These are phyloP conservation scores for Ptychoptera contaminata DNA, from an alignment of 2,888 invertebrate species.

Conservation along the genomic window DNA sequence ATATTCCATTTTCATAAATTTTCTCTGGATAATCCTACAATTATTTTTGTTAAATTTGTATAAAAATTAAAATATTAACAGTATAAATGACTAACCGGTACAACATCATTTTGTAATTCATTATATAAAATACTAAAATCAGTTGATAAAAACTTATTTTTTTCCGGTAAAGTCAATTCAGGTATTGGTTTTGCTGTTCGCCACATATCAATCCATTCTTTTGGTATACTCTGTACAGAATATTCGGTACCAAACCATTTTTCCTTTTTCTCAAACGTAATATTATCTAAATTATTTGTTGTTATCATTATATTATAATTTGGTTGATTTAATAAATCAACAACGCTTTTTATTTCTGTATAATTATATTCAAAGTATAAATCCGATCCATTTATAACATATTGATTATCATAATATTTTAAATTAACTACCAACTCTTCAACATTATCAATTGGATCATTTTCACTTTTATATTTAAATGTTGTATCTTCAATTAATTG, in stretches of 20 bases:
- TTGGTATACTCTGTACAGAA: slow-evolving; percentile 41
- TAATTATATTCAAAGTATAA: slow-evolving; percentile 65
- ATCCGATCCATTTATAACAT: slow-evolving; percentile 61
- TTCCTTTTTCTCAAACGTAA: slow-evolving; percentile 47
- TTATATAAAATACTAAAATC: slow-evolving; percentile 37
- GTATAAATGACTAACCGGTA: neutral
- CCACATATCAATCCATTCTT: slow-evolving; percentile 48
- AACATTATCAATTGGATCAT: slow-evolving; percentile 58
- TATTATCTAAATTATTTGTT: slow-evolving; percentile 16
- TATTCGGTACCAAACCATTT: slow-evolving; percentile 77
- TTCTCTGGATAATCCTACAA: slow-evolving; percentile 37
- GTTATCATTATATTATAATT: slow-evolving; percentile 29
- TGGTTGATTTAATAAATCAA: slow-evolving; percentile 20
- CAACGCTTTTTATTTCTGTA: slow-evolving; percentile 26
- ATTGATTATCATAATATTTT: slow-evolving; percentile 62
- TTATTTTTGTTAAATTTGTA: neutral
- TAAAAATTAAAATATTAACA: neutral
- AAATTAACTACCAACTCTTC: slow-evolving; percentile 60
- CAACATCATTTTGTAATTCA: neutral
- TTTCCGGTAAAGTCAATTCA: slow-evolving; percentile 50
- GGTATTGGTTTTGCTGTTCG: slow-evolving; percentile 35
- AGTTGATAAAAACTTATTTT: slow-evolving; percentile 56
- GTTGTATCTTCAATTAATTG: slow-evolving; percentile 58
- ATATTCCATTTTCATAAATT: slow-evolving; percentile 35
- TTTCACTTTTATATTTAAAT: slow-evolving; percentile 56